These are phyloP conservation scores for Phyto melanocephala DNA, from an alignment of 2,888 invertebrate species.

Conservation along the genomic window DNA sequence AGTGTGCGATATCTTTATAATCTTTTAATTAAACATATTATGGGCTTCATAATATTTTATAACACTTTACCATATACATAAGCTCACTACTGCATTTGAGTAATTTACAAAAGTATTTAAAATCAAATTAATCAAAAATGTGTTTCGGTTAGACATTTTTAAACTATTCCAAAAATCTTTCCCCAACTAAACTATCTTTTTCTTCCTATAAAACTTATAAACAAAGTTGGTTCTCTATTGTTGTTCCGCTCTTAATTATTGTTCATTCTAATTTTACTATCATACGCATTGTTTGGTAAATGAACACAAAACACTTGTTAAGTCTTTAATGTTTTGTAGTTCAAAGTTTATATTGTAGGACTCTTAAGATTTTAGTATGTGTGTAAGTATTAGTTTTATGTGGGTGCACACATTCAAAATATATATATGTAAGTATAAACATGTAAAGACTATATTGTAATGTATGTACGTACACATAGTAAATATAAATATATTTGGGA, in stretches of 20 bases:
- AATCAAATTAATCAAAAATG: no score
- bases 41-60: no score
- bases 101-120: no score
- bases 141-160: no score
- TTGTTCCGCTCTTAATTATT: not conserved
- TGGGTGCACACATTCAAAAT: not conserved
- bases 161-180: no score
- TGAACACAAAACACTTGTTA: not conserved
- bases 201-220: not conserved
- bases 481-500: not conserved
- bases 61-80: no score
- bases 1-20: no score
- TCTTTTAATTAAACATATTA: no score
- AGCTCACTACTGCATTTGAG: no score
- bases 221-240: no score
- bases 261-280: not conserved
- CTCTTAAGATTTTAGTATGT: not conserved
- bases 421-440: no score
- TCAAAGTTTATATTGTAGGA: not conserved
- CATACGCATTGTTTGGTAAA: not conserved
- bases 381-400: not conserved
- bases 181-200: not conserved
- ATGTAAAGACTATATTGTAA: not conserved
- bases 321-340: not conserved
- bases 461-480: no score